Evolutionary conservation across 2,888 invertebrate genomes (phyloP), one percentile per base, ranked within the genome.

Genomic region (Copidosoma aretas): DNA sequence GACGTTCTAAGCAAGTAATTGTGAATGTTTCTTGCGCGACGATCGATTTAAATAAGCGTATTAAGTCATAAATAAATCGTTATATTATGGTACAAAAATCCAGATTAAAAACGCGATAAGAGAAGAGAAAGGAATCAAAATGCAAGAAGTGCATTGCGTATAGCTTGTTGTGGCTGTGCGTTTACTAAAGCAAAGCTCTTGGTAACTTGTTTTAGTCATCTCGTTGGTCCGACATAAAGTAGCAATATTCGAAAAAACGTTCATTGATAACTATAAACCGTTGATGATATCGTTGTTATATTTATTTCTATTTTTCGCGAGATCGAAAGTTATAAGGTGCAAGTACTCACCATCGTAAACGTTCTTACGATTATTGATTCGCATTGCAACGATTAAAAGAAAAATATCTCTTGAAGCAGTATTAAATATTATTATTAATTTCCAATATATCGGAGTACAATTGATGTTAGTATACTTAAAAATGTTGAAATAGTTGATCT

Each of bases 91-190:
- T 15, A 12, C 43, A 46, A 17, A 17, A 3, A 12, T 15, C 12
- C 12, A 4, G 43, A 46, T 15, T 12, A 8, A 46, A 46, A 46
- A 46, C 12, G 14, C 43, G 3, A 17, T 1, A 46, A 46, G 41
- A 8, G 43, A 46, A 15, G 1, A 46, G 12, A 3, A 14, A 8
- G 3, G 17, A 46, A 46, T 46, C 3, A 46, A 46, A 46, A 46
- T 15, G 12, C 17, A 46, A 73, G 62, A 56, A 43, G 52, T 73
- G 71, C 52, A 78, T 78, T 79, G 80, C 78, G 80, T 78, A 79
- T 81, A 82, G 80, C 82, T 68, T 67, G 80, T 79, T 76, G 81
- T 82, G 83, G 83, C 83, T 83, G 83, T 83, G 83, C 80, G 81
- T 80, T 78, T 77, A 72, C 65, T 76, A 77, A 80, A 80, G 81